phyloP scores from a whole-genome alignment of 2,797 vertebrate species.

The Chromis chromis region DNA sequence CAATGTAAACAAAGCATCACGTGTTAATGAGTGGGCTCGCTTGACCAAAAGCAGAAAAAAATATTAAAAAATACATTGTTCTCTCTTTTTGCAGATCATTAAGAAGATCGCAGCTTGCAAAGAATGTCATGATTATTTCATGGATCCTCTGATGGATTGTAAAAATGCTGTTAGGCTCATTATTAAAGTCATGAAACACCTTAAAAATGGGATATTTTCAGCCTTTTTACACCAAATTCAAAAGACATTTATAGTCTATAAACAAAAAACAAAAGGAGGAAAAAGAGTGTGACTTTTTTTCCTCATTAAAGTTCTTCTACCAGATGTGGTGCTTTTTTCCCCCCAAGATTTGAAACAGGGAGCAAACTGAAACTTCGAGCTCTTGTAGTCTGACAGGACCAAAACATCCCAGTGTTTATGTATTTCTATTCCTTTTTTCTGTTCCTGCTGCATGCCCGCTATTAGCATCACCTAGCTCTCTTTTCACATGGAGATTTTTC shows the following conservation, averaged over 20 bases:
- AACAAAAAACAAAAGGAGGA: background rate
- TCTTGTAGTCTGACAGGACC: background rate
- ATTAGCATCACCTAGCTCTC: background rate
- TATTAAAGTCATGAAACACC: background rate
- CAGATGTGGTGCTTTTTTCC: background rate
- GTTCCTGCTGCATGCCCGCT: background rate
- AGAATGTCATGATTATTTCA: background rate
- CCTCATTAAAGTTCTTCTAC: background rate
- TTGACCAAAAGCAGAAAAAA: conserved; percentile 20
- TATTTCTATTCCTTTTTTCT: background rate
- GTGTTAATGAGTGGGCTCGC: conserved; percentile 30
- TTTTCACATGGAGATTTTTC: background rate
- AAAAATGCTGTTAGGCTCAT: background rate
- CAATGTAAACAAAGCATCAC: conserved; percentile 57
- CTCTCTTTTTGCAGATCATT: background rate
- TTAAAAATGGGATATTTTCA: background rate
- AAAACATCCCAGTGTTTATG: background rate
- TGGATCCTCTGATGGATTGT: background rate
- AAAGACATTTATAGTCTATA: background rate
- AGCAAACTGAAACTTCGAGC: background rate
- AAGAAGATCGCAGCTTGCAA: background rate
- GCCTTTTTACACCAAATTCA: background rate
- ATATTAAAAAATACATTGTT: too few species aligned
- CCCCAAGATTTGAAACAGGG: background rate
- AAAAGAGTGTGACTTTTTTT: background rate